Percentiles rank a stretch among this genome's conserved stretches.
These are phyloP conservation scores for Netelia virgata DNA, from an alignment of 2,888 invertebrate genomes.

Conservation along the genomic window DNA sequence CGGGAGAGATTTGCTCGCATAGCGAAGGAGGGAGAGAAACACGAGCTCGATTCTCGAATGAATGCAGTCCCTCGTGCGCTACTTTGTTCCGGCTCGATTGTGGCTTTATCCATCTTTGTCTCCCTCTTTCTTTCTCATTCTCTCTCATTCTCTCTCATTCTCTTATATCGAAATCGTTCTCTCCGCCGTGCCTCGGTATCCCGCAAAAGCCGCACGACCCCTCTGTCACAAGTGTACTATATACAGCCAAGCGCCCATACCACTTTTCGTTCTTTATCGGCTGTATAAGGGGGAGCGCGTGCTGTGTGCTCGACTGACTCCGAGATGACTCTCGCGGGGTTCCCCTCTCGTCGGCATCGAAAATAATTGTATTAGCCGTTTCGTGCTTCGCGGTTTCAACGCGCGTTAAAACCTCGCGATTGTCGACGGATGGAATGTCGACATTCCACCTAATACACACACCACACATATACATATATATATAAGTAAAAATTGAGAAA, in stretches of 20 bases:
- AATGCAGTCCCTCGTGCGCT: conserved; percentile 63
- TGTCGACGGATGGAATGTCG: conserved; percentile 35
- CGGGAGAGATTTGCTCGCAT: conserved; percentile 60
- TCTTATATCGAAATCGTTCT: conserved; percentile 40
- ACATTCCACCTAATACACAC: not conserved
- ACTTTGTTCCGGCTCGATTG: conserved; percentile 67
- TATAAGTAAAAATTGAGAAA: not conserved
- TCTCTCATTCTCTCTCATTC: conserved; percentile 38
- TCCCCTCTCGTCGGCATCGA: conserved; percentile 69
- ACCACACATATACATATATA: not conserved
- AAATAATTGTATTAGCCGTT: conserved; percentile 82
- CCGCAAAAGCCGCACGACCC: conserved; percentile 67
- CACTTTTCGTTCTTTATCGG: conserved; percentile 67
- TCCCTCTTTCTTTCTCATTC: conserved; percentile 14
- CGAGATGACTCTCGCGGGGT: conserved; percentile 71
- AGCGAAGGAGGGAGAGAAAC: conserved; percentile 59
- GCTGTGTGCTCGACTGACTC: conserved; percentile 69
- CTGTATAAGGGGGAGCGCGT: conserved; percentile 61
- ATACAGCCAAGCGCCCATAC: conserved; percentile 32
- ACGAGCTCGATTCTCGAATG: conserved; percentile 60
- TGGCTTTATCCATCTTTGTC: conserved; percentile 34
- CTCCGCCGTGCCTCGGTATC: conserved; percentile 50
- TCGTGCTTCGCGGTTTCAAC: conserved; percentile 22
- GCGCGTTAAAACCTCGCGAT: conserved; percentile 70
- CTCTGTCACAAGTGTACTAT: conserved; percentile 43